Conservation (phyloP, 2,113 vertebrate genomes). For the Austrofundulus limnaeus region DNA sequence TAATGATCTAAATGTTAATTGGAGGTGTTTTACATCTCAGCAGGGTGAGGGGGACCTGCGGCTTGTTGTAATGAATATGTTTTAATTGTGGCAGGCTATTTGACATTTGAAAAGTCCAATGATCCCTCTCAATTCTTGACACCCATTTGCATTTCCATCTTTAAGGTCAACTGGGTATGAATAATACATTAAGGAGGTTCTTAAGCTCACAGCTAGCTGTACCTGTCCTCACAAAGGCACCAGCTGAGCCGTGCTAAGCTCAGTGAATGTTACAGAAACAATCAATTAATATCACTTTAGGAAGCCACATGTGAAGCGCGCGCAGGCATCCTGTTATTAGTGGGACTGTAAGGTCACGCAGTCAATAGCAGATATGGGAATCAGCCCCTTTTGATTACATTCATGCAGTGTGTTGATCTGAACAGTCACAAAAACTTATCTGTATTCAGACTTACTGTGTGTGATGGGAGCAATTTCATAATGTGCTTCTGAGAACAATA, state of each 20-base stretch:
- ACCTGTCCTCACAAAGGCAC: conserved; percentile 69
- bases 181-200: conserved; percentile 78
- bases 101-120: conserved; percentile 79
- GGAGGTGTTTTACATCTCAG: conserved; percentile 72
- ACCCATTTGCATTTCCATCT: conserved; percentile 76
- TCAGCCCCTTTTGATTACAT: conserved; percentile 4
- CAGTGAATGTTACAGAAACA: conserved; percentile 66
- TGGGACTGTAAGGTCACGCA: conserved; percentile 50
- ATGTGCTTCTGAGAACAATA: conserved; percentile 12
- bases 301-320: conserved; percentile 48
- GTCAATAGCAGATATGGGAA: conserved; percentile 19
- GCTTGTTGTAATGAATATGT: conserved; percentile 75
- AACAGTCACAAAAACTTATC: neutral
- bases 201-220: conserved; percentile 70
- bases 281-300: conserved; percentile 73
- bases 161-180: conserved; percentile 80
- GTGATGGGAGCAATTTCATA: neutral
- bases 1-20: conserved; percentile 74
- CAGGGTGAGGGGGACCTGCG: conserved; percentile 62
- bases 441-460: neutral
- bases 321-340: conserved; percentile 59
- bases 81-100: conserved; percentile 75
- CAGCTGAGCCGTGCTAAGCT: conserved; percentile 70
- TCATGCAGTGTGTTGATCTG: neutral
- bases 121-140: conserved; percentile 71